Evolutionary conservation across 2,888 invertebrate species (phyloP).

Genomic region (Lasioglossum malachurum): DNA sequence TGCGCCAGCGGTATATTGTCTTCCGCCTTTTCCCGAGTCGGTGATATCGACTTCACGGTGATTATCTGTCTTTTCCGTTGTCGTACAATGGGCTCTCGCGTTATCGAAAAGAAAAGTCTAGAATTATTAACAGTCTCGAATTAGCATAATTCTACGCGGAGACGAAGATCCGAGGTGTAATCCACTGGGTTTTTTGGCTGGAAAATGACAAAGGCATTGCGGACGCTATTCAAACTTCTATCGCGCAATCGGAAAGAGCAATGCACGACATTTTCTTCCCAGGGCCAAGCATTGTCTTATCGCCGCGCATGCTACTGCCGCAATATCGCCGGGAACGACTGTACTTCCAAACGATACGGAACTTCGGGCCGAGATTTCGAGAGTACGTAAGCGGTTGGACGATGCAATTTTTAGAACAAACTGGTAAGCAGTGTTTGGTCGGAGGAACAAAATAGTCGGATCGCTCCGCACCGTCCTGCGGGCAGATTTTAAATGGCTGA

Average conservation of each 20-base stretch:
- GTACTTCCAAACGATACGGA: background rate
- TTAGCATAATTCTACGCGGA: background rate
- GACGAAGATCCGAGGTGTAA: background rate
- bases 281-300: constrained; percentile 1
- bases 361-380: background rate
- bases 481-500: background rate
- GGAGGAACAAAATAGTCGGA: background rate
- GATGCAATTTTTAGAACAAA: constrained; percentile 7
- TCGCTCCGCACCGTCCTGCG: background rate
- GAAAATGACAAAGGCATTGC: background rate
- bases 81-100: background rate
- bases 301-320: background rate
- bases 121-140: background rate
- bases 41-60: background rate
- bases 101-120: background rate
- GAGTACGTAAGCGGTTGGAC: background rate
- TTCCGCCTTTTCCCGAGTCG: background rate
- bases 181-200: background rate
- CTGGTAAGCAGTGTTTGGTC: background rate
- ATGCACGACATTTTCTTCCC: background rate
- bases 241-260: constrained; percentile 1
- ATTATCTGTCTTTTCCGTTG: background rate
- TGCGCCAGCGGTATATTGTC: background rate
- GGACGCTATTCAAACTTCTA: constrained; percentile 1
- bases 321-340: background rate